A percentile compares a stretch with the other conserved stretches of the same genome.
phyloP scores from a whole-genome alignment of 2,797 vertebrate species.

The Rousettus madagascariensis region DNA sequence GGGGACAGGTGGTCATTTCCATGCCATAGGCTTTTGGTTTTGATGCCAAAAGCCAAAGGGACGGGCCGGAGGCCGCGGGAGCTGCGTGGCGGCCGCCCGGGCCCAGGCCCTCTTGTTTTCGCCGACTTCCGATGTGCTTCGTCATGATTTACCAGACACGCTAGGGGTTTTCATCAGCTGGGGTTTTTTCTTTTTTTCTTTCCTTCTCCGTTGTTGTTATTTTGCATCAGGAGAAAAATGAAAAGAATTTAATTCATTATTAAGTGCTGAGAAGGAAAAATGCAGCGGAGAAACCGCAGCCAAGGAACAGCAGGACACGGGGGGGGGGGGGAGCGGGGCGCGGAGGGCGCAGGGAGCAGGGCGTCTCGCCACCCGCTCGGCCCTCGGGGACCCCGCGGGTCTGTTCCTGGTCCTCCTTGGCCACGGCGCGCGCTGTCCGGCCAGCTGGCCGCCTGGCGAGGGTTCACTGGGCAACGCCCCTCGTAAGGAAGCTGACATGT shows the following conservation, averaged over 20 bases:
- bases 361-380: neutral
- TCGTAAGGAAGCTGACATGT: accelerated
- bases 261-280: neutral
- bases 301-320: neutral
- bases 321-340: neutral
- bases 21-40: neutral
- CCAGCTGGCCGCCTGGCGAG: neutral
- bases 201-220: conserved; percentile 1
- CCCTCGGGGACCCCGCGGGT: accelerated
- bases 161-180: neutral
- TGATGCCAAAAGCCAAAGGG: neutral
- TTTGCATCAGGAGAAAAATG: conserved; percentile 55
- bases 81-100: neutral
- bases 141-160: neutral
- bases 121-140: neutral
- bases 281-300: neutral
- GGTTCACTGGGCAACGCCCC: neutral
- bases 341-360: accelerated
- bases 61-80: accelerated
- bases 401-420: neutral
- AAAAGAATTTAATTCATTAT: conserved; percentile 67
- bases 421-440: neutral
- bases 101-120: neutral
- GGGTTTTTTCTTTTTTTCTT: neutral
- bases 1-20: neutral